Evolutionary conservation across 2,888 invertebrate genomes (phyloP), one percentile per base, ranked within the genome.

Genomic region (Diarsia dahlii): DNA sequence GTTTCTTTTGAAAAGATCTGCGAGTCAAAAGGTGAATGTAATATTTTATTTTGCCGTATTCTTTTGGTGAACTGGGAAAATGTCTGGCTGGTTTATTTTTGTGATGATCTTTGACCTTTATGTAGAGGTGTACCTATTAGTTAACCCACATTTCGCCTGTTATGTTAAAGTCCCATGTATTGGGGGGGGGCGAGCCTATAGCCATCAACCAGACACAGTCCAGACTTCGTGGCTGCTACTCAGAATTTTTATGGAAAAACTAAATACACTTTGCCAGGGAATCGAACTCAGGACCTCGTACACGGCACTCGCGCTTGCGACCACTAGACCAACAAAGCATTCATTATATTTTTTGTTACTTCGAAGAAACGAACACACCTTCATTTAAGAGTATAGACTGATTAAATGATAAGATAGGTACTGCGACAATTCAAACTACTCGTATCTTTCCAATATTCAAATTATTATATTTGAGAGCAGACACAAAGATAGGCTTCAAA

Each of bases 21-120:
- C 4, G 80, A 80, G 60, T 70, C 81, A 81, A 80, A 80, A 76
- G 80, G 80, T 69, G 81, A 76, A 81, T 56, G 65, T 76, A 45
- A 76, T 81, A 70, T 80, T 80, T 80, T 81, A 62, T 81, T 81
- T 18, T 18, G 18, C 46, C 54, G 62, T 70, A 56, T 81, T 81
- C 60, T 70, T 70, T 70, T 76, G 20, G 70, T 28, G 76, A 20
- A 48, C 28, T 56, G 52, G 12, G 50, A 54, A 58, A 64, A 68
- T 65, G 3, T 56, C 15, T 20, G 54, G 10, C 18, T 15, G 20
- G 68, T 18, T 48, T 69, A 45, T 81, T 68, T 75, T 60, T 28
- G 48, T 69, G 23, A 64, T 65, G n/a, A 6, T 54, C 10, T 39
- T 64, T 67, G 20, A 10, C 4, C 9, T 34, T 28, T 28, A 28